Conservation (phyloP, 2,113 vertebrate species). For the Phalacrocorax aristotelis region DNA sequence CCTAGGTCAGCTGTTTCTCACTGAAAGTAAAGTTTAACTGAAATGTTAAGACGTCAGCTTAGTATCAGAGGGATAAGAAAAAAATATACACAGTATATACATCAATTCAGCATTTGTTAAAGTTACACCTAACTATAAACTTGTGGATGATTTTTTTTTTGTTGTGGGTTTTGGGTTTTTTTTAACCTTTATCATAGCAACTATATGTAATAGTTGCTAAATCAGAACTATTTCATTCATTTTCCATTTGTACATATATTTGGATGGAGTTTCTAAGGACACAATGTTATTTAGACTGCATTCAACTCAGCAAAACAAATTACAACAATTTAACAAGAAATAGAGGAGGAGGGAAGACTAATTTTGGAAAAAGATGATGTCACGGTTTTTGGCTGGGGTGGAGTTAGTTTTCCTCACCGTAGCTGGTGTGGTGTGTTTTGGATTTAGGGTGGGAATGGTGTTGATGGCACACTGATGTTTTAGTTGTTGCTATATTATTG, state of each 20-base stretch:
- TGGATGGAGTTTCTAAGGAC: background rate
- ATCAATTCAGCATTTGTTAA: background rate
- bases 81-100: background rate
- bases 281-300: background rate
- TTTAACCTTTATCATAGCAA: background rate
- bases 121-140: background rate
- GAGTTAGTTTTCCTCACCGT: no score
- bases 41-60: background rate
- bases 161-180: background rate
- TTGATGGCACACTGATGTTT: no score
- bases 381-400: no score
- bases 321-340: background rate
- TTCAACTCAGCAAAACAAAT: background rate
- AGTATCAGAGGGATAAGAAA: background rate
- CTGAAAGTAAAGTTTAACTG: background rate
- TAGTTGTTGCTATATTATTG: no score
- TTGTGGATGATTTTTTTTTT: background rate
- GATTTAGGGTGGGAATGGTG: no score
- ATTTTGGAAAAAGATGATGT: background rate
- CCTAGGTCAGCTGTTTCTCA: background rate
- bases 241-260: background rate
- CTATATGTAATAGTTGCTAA: background rate
- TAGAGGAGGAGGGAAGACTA: background rate
- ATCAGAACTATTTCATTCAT: background rate
- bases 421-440: no score